phyloP scores from a whole-genome alignment of 2,797 vertebrate species.

The Hypotaenidia philippensis region DNA sequence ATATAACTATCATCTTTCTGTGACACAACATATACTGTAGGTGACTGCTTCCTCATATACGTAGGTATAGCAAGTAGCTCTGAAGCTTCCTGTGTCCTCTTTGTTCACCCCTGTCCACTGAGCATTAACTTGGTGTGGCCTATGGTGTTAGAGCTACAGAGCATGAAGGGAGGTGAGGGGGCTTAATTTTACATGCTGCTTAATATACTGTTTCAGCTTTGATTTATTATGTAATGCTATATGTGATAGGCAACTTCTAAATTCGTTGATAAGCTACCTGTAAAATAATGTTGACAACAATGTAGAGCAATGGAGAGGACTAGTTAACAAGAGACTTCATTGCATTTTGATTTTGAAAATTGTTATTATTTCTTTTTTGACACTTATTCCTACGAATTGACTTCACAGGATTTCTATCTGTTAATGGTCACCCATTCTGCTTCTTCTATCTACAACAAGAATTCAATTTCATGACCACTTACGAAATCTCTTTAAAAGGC shows the following conservation, averaged over 20 bases:
- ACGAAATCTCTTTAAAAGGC: not conserved
- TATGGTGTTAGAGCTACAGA: not conserved
- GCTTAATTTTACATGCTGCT: not conserved
- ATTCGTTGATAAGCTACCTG: not conserved
- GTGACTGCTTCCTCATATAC: not conserved
- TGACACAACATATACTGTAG: not conserved
- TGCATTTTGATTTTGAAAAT: not conserved
- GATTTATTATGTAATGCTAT: not conserved
- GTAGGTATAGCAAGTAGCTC: not conserved
- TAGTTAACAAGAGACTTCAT: not conserved
- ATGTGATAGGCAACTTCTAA: not conserved
- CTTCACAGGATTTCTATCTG: not conserved
- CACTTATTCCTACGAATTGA: not conserved
- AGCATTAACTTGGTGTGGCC: not conserved
- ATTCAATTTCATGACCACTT: not conserved
- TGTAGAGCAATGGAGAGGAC: not conserved
- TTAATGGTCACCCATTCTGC: not conserved
- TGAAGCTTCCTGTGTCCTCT: not conserved
- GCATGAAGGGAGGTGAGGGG: not conserved
- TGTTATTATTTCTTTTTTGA: not conserved
- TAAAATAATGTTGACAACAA: not conserved
- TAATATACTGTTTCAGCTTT: not conserved
- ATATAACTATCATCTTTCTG: not conserved
- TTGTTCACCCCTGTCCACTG: not conserved
- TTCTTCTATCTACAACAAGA: not conserved